Evolutionary conservation across 1,140 invertebrate species (phyloP).

Genomic region (Drosophila obscura): DNA sequence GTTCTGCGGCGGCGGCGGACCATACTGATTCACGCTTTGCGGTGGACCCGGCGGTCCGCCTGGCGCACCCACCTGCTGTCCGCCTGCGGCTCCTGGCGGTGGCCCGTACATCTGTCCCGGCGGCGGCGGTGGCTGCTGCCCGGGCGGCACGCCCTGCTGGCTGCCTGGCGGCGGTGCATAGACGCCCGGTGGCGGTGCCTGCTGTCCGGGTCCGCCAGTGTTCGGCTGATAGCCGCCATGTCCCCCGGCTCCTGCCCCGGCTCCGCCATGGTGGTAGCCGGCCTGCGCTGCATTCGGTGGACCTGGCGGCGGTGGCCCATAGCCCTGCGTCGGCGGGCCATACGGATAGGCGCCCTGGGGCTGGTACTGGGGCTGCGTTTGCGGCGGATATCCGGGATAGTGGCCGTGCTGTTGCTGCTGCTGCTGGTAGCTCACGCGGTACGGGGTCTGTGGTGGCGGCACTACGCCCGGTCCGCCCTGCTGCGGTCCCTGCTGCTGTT

Average conservation of each 20-base stretch:
- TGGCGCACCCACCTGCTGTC: slow-evolving; percentile 74
- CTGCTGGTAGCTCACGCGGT: slow-evolving; percentile 84
- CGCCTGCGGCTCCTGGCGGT: slow-evolving; percentile 75
- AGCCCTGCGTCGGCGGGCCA: slow-evolving; percentile 75
- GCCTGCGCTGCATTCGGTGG: slow-evolving; percentile 74
- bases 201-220: slow-evolving; percentile 41
- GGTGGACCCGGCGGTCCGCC: slow-evolving; percentile 58
- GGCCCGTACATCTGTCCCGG: slow-evolving; percentile 76
- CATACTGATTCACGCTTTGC: slow-evolving; percentile 79
- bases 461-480: slow-evolving; percentile 73
- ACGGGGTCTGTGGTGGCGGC: slow-evolving; percentile 81
- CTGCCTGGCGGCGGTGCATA: slow-evolving; percentile 70
- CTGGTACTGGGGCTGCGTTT: slow-evolving; percentile 83
- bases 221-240: slow-evolving; percentile 70
- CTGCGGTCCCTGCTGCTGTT: slow-evolving; percentile 59
- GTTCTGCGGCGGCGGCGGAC: slow-evolving; percentile 77
- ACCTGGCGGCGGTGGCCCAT: slow-evolving; percentile 71
- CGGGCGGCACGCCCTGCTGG: slow-evolving; percentile 64
- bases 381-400: slow-evolving; percentile 85
- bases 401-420: slow-evolving; percentile 84
- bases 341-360: slow-evolving; percentile 84
- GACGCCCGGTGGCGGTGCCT: slow-evolving; percentile 62
- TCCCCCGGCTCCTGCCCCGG: slow-evolving; percentile 39
- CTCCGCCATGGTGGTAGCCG: slow-evolving; percentile 82
- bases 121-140: slow-evolving; percentile 67